Percentiles rank a stretch among this genome's conserved stretches.
phyloP scores from a whole-genome alignment of 2,888 invertebrate genomes.

The Perizoma flavofasciatum region DNA sequence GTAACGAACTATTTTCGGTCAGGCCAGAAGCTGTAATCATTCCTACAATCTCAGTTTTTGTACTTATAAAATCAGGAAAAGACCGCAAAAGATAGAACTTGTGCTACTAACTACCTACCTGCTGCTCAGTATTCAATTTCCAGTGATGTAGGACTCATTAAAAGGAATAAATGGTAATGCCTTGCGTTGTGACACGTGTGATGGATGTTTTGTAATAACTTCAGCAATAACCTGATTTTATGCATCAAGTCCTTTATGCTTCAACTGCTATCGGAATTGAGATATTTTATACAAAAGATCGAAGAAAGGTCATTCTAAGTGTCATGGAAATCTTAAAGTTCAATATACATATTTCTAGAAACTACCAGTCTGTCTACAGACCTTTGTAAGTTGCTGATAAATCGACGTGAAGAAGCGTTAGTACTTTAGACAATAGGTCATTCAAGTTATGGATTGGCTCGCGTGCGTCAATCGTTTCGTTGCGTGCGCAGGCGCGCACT shows the following conservation, averaged over 20 bases:
- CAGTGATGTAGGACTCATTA: slow-evolving; percentile 15
- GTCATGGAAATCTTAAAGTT: slow-evolving; percentile 19
- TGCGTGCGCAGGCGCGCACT: slow-evolving; percentile 38
- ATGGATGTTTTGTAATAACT: slow-evolving; percentile 23
- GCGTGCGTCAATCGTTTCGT: slow-evolving; percentile 46
- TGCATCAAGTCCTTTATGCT: background rate
- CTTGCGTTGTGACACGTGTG: slow-evolving; percentile 12
- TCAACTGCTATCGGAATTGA: background rate
- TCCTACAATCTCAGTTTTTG: no score
- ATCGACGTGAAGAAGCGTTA: slow-evolving; percentile 26
- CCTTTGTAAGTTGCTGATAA: slow-evolving; percentile 19
- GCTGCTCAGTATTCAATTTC: slow-evolving; percentile 1
- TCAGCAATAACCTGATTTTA: slow-evolving; percentile 16
- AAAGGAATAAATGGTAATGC: slow-evolving; percentile 10
- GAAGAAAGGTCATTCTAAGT: slow-evolving; percentile 8
- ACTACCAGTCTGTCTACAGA: slow-evolving; percentile 22
- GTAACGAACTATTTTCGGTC: no score
- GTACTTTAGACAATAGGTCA: slow-evolving; percentile 48
- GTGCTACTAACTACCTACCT: background rate
- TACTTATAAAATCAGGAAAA: background rate
- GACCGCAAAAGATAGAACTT: no score
- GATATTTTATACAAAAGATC: background rate
- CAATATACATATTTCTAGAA: slow-evolving; percentile 15
- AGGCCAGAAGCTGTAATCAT: no score
- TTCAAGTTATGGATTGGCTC: slow-evolving; percentile 43